phyloP scores from a whole-genome alignment of 1,140 invertebrate genomes.

The Zaprionus tsacasi region DNA sequence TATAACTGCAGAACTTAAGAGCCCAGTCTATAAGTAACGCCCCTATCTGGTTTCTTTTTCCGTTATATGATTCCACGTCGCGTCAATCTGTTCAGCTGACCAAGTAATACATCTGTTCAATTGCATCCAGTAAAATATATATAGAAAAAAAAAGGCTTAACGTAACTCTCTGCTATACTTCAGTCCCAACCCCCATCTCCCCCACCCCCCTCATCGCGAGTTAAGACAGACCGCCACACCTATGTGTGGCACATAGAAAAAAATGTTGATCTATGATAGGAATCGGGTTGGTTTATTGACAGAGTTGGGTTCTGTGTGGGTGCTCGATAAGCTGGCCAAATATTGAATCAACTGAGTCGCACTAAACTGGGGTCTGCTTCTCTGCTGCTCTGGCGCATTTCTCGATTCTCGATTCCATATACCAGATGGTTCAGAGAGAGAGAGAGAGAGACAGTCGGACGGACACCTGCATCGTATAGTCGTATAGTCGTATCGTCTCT shows the following conservation, averaged over 20 bases:
- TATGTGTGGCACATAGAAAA: slow-evolving; percentile 21
- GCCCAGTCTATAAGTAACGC: not conserved
- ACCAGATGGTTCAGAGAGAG: slow-evolving; percentile 25
- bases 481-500: slow-evolving; percentile 6
- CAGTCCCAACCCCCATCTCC: not conserved
- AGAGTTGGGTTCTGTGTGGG: slow-evolving; percentile 46
- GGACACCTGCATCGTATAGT: slow-evolving; percentile 51
- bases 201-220: not conserved
- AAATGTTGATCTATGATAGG: slow-evolving; percentile 50
- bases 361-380: slow-evolving; percentile 18
- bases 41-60: not conserved
- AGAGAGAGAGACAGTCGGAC: not conserved
- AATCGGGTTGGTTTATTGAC: slow-evolving; percentile 29
- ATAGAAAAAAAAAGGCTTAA: slow-evolving; percentile 40
- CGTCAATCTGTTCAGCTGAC: slow-evolving; percentile 22
- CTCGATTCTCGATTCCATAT: not conserved
- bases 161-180: not conserved
- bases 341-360: slow-evolving; percentile 58
- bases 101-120: slow-evolving; percentile 11
- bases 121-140: slow-evolving; percentile 4
- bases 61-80: not conserved
- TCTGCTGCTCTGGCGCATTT: not conserved
- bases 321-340: slow-evolving; percentile 69
- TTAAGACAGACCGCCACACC: slow-evolving; percentile 1
- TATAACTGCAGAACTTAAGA: not conserved